Evolutionary conservation across 2,797 vertebrate genomes (phyloP), one percentile per base, ranked within the genome.

Genomic region (Eupleurogrammus muticus): DNA sequence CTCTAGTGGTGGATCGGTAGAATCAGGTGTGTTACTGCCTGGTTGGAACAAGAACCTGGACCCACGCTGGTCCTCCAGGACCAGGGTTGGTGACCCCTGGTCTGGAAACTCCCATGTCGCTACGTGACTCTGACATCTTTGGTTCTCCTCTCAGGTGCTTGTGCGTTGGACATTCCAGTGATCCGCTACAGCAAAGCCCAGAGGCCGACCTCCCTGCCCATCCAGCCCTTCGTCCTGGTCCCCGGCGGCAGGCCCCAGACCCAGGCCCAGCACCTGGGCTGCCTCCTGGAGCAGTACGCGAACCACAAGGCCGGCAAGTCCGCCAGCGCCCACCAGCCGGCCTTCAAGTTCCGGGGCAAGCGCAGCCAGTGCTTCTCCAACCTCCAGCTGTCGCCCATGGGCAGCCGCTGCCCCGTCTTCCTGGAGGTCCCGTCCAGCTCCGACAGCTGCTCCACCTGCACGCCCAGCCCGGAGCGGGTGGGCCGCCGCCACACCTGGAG

Each of bases 191-290:
- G 93, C 88, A 98, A 97, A 90, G 96, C 96, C 70, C 97, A 97
- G 90, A 95, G 97, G 56, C 98, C 98, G 2, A 99, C 96, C 0
- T 97, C 96, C 0, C 94, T 99, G 66, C 96, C 97, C 67, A 98
- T 99, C 89, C 96, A 97, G 90, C 97, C 98, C 4, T 98, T 99
- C 42, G 93, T 97, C 64, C 95, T 99, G 69, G 92, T 95, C 79
- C 95, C 96, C 21, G 48, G 92, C 38, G 94, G 81, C 82, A 95
- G 94, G 80, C 81, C 87, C 1, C 89, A 87, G 55, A 53, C 50
- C 20, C 86, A 89, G 59, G 55, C 74, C 38, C 92, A 90, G 60
- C 85, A 82, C 13, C 85, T 96, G 49, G 96, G 95, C 53, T 95
- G 96, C 35, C 95, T 98, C 47, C 95, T 97, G 73, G 95, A 95